Evolutionary conservation across 2,113 vertebrate genomes (phyloP).

Genomic region (Chionomys nivalis): DNA sequence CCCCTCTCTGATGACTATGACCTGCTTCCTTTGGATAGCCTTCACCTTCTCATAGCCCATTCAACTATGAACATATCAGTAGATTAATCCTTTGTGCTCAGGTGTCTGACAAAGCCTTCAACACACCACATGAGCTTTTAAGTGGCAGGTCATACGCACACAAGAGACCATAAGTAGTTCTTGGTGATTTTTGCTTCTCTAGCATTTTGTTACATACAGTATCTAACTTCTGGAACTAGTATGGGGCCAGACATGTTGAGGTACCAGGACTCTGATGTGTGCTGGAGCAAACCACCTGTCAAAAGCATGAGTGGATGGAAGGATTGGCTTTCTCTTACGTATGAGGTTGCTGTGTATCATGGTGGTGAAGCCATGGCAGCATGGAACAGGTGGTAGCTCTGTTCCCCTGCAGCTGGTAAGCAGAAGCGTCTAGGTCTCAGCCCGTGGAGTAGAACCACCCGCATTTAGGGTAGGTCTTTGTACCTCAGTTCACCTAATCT

Average conservation of each 20-base stretch:
- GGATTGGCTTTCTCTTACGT: neutral
- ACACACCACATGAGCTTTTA: too few relatives aligned
- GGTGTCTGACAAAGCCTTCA: too few relatives aligned
- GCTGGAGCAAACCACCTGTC: neutral
- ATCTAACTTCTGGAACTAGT: constrained; percentile 12
- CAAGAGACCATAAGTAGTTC: neutral
- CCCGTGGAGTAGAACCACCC: too few relatives aligned
- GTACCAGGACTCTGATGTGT: neutral
- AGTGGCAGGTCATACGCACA: neutral
- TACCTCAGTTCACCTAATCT: neutral
- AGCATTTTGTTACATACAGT: neutral
- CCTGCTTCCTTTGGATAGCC: neutral
- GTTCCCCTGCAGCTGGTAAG: neutral
- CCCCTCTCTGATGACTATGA: too few relatives aligned
- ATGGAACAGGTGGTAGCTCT: neutral
- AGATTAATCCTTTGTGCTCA: neutral
- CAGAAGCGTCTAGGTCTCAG: neutral
- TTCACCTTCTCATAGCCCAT: neutral
- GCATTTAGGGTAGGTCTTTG: neutral
- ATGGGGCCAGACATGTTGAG: neutral
- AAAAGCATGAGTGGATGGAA: neutral
- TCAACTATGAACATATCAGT: neutral
- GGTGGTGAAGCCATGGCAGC: neutral
- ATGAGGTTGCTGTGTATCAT: neutral
- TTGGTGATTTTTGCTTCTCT: constrained; percentile 40